Evolutionary conservation across 2,113 vertebrate genomes (phyloP).

Genomic region (Glareola pratincola): DNA sequence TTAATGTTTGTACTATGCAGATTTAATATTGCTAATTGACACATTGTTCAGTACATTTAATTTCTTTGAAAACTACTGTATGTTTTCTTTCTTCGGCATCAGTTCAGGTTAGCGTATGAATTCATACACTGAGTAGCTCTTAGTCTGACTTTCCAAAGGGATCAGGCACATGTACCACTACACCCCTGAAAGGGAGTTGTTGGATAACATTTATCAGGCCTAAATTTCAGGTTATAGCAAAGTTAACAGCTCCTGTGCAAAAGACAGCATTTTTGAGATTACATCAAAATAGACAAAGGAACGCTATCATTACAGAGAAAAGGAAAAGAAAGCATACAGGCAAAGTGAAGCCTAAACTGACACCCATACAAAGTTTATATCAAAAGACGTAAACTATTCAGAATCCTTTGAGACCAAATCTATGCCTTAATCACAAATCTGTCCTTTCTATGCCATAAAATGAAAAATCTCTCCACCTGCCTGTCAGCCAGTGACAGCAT

Average conservation of each 20-base stretch:
- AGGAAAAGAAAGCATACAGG: background rate
- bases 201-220: background rate
- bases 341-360: background rate
- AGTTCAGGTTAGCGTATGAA: background rate
- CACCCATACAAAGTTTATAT: background rate
- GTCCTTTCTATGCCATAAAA: conserved; percentile 9
- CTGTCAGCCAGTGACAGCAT: conserved; percentile 11
- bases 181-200: background rate
- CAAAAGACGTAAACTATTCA: conserved; percentile 13
- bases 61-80: background rate
- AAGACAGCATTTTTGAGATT: background rate
- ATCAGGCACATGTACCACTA: background rate
- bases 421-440: conserved; percentile 13
- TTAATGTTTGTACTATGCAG: background rate
- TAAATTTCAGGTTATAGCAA: background rate
- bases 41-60: background rate
- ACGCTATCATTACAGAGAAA: background rate
- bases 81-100: background rate
- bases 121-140: background rate
- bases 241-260: background rate
- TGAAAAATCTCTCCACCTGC: conserved; percentile 19
- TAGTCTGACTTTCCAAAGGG: background rate
- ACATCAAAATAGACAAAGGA: background rate
- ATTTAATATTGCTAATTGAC: background rate
- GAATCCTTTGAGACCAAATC: background rate